Percentiles rank a stretch among this genome's conserved stretches.
Conservation (phyloP, 2,113 vertebrate genomes). For the Pygoscelis adeliae region DNA sequence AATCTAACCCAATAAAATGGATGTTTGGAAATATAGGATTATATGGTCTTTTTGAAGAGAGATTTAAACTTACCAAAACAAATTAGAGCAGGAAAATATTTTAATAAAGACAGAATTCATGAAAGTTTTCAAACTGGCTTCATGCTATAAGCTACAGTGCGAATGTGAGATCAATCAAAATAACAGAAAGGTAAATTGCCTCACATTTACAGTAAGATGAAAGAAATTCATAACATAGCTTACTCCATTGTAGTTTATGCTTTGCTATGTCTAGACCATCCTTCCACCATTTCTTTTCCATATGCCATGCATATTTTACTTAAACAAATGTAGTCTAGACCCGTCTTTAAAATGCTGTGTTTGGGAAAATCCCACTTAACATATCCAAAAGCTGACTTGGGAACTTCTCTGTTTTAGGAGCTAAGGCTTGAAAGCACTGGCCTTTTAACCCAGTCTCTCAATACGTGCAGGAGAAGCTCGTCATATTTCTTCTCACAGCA, state of each 20-base stretch:
- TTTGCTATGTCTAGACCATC: not conserved
- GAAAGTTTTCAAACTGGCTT: not conserved
- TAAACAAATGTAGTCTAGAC: not conserved
- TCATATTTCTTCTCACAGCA: not conserved
- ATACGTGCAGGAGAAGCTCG: not conserved
- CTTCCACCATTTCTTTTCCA: conserved; percentile 39
- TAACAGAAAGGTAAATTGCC: not conserved
- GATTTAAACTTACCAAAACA: conserved; percentile 42
- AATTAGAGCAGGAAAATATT: conserved; percentile 53
- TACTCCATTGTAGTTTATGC: not conserved
- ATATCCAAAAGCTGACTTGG: not conserved
- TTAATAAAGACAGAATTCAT: not conserved
- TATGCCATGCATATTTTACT: not conserved
- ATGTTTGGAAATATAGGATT: conserved; percentile 74
- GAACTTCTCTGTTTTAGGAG: not conserved
- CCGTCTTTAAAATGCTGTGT: not conserved
- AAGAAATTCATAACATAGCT: not conserved
- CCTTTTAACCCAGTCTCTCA: not conserved
- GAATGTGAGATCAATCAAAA: not conserved
- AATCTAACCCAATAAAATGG: conserved; percentile 64
- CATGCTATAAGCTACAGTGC: not conserved
- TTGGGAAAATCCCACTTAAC: not conserved
- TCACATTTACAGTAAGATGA: not conserved
- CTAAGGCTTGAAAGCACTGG: not conserved
- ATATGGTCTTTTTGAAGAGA: conserved; percentile 76